A percentile compares a stretch with the other conserved stretches of the same genome.
Conservation (phyloP, 2,888 invertebrate species). For the Zaprionus bogoriensis region DNA sequence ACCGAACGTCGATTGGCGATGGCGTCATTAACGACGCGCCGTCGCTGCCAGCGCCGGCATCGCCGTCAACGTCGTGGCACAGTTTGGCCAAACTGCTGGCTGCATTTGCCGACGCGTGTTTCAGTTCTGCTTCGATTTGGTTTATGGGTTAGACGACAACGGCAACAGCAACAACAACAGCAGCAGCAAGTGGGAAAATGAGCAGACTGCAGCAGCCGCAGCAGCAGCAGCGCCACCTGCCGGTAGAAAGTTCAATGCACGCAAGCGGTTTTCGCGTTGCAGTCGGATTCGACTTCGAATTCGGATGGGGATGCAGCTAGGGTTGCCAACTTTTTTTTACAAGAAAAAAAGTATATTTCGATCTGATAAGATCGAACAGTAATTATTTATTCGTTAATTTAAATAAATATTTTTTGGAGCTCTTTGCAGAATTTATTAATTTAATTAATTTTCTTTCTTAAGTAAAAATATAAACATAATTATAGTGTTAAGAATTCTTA, state of each 20-base stretch:
- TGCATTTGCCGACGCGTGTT: constrained; percentile 23
- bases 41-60: constrained; percentile 19
- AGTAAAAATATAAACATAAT: too few relatives aligned
- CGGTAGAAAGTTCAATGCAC: constrained; percentile 46
- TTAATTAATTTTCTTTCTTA: too few relatives aligned
- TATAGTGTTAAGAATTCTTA: too few relatives aligned
- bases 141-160: constrained; percentile 34
- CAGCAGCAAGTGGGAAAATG: background rate
- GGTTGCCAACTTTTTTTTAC: too few relatives aligned
- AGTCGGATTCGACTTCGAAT: background rate
- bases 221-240: constrained; percentile 42
- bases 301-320: background rate
- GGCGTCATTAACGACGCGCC: constrained; percentile 62
- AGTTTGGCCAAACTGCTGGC: constrained; percentile 57
- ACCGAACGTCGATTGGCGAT: constrained; percentile 41
- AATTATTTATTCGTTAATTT: too few relatives aligned
- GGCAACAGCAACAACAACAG: background rate
- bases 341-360: too few relatives aligned
- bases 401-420: too few relatives aligned
- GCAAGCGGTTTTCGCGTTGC: background rate
- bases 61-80: constrained; percentile 48
- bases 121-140: constrained; percentile 27
- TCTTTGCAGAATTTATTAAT: too few relatives aligned
- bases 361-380: too few relatives aligned
- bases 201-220: background rate